These are phyloP conservation scores for Cylloceria caligata DNA, from an alignment of 2,888 invertebrate species.

Conservation along the genomic window DNA sequence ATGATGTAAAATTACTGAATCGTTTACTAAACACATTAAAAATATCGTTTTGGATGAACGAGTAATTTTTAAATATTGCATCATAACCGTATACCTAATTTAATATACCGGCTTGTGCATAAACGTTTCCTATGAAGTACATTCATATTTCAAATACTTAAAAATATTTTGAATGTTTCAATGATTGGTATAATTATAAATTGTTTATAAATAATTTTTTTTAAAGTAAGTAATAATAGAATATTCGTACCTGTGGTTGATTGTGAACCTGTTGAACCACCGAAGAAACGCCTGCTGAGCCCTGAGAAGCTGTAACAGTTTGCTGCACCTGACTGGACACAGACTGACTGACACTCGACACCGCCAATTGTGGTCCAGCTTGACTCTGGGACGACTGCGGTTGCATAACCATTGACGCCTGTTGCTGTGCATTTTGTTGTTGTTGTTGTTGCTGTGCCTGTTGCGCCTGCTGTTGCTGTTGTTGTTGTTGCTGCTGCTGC, in stretches of 20 bases:
- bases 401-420: slow-evolving; percentile 80
- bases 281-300: slow-evolving; percentile 75
- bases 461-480: slow-evolving; percentile 75
- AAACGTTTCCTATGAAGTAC: no score
- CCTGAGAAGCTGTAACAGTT: slow-evolving; percentile 80
- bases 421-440: slow-evolving; percentile 81
- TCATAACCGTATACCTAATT: no score
- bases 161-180: no score
- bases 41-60: no score
- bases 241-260: slow-evolving; percentile 75
- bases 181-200: background rate
- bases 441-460: slow-evolving; percentile 78
- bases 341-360: slow-evolving; percentile 80
- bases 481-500: slow-evolving; percentile 78
- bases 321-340: slow-evolving; percentile 81
- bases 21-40: no score
- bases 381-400: slow-evolving; percentile 70
- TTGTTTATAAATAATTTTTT: background rate
- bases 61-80: no score
- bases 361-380: slow-evolving; percentile 79
- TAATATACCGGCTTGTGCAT: no score
- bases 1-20: no score
- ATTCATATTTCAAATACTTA: no score
- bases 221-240: background rate
- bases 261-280: slow-evolving; percentile 78